phyloP scores from a whole-genome alignment of 2,797 vertebrate species.

The Miichthys miiuy region DNA sequence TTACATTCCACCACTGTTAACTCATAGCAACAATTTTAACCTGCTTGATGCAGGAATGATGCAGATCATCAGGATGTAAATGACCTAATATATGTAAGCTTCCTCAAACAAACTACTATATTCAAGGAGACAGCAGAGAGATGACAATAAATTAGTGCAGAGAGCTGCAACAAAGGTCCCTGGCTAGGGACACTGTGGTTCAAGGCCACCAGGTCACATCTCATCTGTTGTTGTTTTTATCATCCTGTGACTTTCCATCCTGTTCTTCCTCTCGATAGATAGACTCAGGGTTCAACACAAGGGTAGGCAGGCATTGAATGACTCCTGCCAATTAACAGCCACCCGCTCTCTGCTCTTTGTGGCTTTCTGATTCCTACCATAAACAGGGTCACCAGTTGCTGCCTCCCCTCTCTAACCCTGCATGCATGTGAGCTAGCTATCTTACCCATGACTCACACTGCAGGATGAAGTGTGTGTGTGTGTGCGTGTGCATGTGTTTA shows the following conservation, averaged over 20 bases:
- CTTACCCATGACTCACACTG: slow-evolving; percentile 50
- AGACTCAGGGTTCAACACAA: slow-evolving; percentile 72
- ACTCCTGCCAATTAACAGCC: slow-evolving; percentile 49
- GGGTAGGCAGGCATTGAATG: slow-evolving; percentile 50
- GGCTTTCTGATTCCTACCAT: slow-evolving; percentile 32
- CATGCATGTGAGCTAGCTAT: slow-evolving; percentile 33
- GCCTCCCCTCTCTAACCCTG: slow-evolving; percentile 33
- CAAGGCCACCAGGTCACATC: background rate
- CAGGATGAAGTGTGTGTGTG: slow-evolving; percentile 43
- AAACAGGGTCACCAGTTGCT: slow-evolving; percentile 63
- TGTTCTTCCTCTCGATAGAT: background rate
- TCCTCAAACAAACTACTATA: background rate
- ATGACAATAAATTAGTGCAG: background rate
- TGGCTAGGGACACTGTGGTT: too few species aligned
- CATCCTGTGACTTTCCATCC: background rate
- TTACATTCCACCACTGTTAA: background rate
- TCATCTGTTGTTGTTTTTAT: background rate
- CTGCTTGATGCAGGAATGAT: background rate
- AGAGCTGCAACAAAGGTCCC: background rate
- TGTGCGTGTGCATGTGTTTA: slow-evolving; percentile 36
- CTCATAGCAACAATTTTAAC: background rate
- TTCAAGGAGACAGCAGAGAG: background rate
- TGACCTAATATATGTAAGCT: background rate
- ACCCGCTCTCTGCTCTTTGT: slow-evolving; percentile 42
- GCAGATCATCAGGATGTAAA: too few species aligned